These are phyloP conservation scores for Epistrophe grossulariae DNA, from an alignment of 2,888 invertebrate genomes.

Conservation along the genomic window DNA sequence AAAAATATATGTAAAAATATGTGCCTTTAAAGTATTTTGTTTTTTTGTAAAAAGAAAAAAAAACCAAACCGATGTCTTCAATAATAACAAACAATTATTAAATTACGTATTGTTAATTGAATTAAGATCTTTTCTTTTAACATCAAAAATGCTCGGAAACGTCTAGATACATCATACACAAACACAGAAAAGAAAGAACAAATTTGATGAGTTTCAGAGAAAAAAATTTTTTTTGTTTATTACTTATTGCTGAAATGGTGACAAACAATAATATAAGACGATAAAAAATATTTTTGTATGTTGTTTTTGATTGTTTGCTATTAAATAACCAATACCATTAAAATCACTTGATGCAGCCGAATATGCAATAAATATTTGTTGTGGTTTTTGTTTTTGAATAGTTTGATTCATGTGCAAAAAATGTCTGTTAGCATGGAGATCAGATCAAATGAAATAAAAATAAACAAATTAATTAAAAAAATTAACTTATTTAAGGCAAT, in stretches of 20 bases:
- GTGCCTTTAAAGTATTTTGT: not conserved
- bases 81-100: not conserved
- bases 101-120: not conserved
- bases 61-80: too few relatives aligned
- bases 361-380: not conserved
- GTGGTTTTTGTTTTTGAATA: not conserved
- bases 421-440: not conserved
- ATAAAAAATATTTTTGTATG: not conserved
- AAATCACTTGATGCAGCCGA: slow-evolving; percentile 7
- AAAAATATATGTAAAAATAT: not conserved
- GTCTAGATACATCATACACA: not conserved
- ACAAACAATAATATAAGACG: not conserved
- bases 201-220: not conserved
- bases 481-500: too few relatives aligned
- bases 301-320: not conserved
- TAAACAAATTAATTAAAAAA: not conserved
- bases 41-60: not conserved
- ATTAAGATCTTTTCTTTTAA: not conserved
- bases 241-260: not conserved
- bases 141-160: too few relatives aligned
- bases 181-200: not conserved
- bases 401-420: not conserved
- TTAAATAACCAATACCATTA: not conserved
- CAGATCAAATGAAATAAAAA: not conserved
- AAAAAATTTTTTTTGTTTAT: not conserved